A percentile compares a stretch with the other conserved stretches of the same genome.
Conservation (phyloP, 2,797 vertebrate species). For the Catostomus latipinnis region DNA sequence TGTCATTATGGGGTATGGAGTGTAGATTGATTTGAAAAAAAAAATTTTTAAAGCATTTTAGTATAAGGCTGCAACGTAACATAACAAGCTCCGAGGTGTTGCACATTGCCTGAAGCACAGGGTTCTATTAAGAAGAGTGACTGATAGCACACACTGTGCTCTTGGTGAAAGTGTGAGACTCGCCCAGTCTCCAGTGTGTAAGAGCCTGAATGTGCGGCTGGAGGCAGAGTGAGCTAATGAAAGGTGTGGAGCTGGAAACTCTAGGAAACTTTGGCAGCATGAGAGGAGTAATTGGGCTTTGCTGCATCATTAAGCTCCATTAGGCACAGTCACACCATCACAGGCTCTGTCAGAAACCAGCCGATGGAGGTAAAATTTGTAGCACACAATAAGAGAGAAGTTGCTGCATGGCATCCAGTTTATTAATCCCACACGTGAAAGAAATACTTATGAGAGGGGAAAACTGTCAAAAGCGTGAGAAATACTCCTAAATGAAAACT, state of each 20-base stretch:
- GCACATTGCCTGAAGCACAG: not conserved
- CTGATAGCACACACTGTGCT: not conserved
- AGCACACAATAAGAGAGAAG: conserved; percentile 2
- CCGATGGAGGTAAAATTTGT: conserved; percentile 23
- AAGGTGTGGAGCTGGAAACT: conserved; percentile 49
- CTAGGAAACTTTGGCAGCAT: conserved; percentile 51
- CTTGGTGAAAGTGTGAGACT: not conserved
- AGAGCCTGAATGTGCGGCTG: conserved; percentile 13
- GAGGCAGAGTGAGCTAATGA: conserved; percentile 37
- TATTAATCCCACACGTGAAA: conserved; percentile 21
- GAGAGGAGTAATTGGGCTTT: conserved; percentile 58
- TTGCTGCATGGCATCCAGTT: conserved; percentile 1
- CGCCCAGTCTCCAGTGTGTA: conserved; percentile 5
- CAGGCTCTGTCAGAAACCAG: conserved; percentile 34
- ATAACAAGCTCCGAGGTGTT: conserved; percentile 6
- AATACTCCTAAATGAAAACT: conserved; percentile 14
- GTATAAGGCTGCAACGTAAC: not conserved
- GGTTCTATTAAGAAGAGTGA: conserved; percentile 7
- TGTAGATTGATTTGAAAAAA: no score
- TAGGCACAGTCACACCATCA: conserved; percentile 48
- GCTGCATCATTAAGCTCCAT: conserved; percentile 60
- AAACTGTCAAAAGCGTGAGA: conserved; percentile 35
- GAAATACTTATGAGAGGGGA: conserved; percentile 1
- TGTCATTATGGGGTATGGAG: no score
- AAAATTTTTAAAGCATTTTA: not conserved